Evolutionary conservation across 2,797 vertebrate genomes (phyloP).

Genomic region (Pogoniulus pusillus): DNA sequence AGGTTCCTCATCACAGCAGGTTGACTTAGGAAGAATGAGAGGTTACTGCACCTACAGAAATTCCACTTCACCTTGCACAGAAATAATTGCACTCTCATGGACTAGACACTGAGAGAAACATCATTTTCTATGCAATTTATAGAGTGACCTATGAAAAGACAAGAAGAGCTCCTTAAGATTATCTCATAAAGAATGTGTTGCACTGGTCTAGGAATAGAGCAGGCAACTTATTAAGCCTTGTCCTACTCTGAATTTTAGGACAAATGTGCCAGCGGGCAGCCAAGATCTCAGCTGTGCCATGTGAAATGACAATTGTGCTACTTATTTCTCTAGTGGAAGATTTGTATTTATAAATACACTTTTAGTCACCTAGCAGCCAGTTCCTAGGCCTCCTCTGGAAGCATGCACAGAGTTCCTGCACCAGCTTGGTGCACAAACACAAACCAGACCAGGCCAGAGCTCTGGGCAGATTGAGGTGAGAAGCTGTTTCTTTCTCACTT

Average conservation of each 20-base stretch:
- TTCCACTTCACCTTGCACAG: background rate
- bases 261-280: background rate
- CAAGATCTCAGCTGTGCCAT: background rate
- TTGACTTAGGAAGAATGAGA: background rate
- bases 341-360: background rate
- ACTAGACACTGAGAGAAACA: background rate
- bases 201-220: background rate
- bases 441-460: background rate
- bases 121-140: background rate
- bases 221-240: background rate
- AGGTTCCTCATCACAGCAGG: background rate
- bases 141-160: background rate
- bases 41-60: background rate
- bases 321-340: background rate
- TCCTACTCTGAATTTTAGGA: background rate
- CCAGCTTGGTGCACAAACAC: background rate
- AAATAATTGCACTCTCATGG: background rate
- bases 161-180: background rate
- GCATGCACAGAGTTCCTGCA: accelerated
- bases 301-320: background rate
- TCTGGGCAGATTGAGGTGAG: background rate
- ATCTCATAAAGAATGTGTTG: background rate
- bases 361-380: background rate
- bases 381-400: background rate
- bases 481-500: background rate